Base-by-base conservation (phyloP, 2,113 vertebrate genomes). In the Zonotrichia leucophrys region DNA sequence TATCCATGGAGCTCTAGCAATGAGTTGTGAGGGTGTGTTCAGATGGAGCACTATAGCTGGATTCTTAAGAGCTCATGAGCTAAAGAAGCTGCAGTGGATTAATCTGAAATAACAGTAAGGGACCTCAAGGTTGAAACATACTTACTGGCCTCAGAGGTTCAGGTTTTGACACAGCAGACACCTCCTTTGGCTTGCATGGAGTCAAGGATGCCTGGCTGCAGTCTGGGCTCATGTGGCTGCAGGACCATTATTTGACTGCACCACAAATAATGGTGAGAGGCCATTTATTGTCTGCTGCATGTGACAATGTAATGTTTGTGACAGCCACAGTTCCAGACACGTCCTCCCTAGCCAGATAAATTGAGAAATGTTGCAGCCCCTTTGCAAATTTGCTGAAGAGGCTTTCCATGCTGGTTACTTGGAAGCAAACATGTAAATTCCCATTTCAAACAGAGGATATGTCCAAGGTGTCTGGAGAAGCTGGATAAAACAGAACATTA, bases 251-350 rank as follows among this genome's bases (percentile, higher is more conserved):
- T n/a, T n/a, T n/a, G n/a, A n/a, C n/a, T n/a, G n/a, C n/a, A 33
- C n/a, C 63, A 42, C 46, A 27, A 66, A 41, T 23, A 24, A 73
- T 9, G 4, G 10, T 44, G 13, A 58, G 30, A 28, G 24, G 16
- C 41, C 12, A 15, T 44, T 33, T 85, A 37, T 81, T 58, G 58
- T 30, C 35, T 47, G 44, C 49, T 60, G 39, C 60, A 42, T 2
- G 1, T 74, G 62, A 70, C 39, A 31, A 0, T 14, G 2, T 20
- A 33, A 9, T 3, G 6, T 50, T 12, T 8, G 21, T 59, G 67
- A 39, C 75, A 86, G 53, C 79, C 56, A 3, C 35, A 63, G 25
- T 53, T 81, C 37, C 74, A 87, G 81, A 49, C 2, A 5, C 8
- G 2, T 58, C 12, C 10, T 17, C 10, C 9, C 22, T 14, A 15